phyloP scores from a whole-genome alignment of 1,140 invertebrate genomes.

The Drosophila athabasca region DNA sequence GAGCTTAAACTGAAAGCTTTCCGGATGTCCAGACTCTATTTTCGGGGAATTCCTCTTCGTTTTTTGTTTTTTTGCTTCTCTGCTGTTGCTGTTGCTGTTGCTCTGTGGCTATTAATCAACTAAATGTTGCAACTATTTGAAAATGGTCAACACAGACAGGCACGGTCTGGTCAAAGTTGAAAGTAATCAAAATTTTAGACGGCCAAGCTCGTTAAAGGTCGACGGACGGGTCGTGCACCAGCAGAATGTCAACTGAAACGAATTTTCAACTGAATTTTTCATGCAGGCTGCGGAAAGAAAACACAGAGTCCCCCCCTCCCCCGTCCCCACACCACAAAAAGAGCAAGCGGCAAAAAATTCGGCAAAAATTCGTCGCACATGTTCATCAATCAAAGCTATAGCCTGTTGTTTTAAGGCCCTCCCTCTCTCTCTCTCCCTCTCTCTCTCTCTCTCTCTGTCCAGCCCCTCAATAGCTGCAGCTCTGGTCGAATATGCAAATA shows the following conservation, averaged over 20 bases:
- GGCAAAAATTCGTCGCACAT: conserved; percentile 59
- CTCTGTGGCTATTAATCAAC: conserved; percentile 76
- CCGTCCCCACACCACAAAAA: neutral
- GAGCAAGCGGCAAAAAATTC: conserved; percentile 24
- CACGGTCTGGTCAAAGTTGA: conserved; percentile 60
- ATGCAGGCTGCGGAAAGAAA: conserved; percentile 14
- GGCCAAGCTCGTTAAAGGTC: conserved; percentile 13
- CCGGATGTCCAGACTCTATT: conserved; percentile 3
- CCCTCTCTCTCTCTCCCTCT: too few species aligned
- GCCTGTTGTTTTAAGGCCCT: conserved; percentile 30
- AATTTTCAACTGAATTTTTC: conserved; percentile 45
- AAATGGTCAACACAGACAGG: conserved; percentile 50
- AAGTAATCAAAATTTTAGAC: conserved; percentile 75
- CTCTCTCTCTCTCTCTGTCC: neutral
- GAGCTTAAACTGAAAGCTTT: conserved; percentile 74
- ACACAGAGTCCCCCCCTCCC: neutral
- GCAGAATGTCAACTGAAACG: conserved; percentile 66
- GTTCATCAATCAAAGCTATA: conserved; percentile 78
- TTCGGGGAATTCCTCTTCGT: neutral
- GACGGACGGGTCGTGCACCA: conserved; percentile 4
- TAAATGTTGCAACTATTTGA: conserved; percentile 80
- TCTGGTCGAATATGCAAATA: conserved; percentile 35
- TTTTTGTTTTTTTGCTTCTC: conserved; percentile 2
- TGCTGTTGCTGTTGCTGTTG: conserved; percentile 8
- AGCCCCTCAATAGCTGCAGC: neutral